Conservation (phyloP, 2,113 vertebrate genomes). For the Caretta caretta region DNA sequence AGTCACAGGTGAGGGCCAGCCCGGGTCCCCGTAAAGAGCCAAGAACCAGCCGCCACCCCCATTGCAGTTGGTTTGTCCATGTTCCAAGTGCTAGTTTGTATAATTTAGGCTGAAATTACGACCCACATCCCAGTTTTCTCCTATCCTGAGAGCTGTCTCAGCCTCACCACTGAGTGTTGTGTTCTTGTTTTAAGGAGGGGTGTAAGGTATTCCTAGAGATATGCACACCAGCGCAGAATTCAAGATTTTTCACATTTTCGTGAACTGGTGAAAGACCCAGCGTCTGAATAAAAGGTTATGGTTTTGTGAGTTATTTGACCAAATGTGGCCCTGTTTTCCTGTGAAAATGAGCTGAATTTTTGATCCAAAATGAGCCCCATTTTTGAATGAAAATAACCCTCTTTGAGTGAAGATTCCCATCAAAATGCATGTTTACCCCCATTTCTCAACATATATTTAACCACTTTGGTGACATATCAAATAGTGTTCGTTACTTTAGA, state of each 20-base stretch:
- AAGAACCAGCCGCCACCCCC: neutral
- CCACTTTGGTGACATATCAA: constrained; percentile 29
- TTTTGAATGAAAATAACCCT: neutral
- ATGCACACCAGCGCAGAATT: neutral
- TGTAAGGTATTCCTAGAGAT: neutral
- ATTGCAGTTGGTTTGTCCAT: neutral
- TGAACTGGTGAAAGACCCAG: neutral
- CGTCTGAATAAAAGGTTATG: neutral
- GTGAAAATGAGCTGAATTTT: rapidly evolving
- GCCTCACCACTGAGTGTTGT: neutral
- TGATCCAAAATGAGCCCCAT: neutral
- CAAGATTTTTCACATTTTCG: neutral
- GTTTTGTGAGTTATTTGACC: neutral
- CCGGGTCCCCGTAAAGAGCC: neutral
- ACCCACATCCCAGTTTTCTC: neutral
- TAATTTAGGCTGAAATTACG: neutral
- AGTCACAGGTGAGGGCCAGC: neutral
- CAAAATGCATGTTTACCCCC: neutral
- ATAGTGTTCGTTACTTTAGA: neutral
- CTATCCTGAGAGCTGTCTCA: neutral
- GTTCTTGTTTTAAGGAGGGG: neutral
- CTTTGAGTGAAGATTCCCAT: rapidly evolving
- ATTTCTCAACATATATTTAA: neutral
- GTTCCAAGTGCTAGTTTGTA: neutral
- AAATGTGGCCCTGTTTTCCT: neutral